Conservation (phyloP, 2,113 vertebrate species). For the Cyanoramphus novaezelandiae region DNA sequence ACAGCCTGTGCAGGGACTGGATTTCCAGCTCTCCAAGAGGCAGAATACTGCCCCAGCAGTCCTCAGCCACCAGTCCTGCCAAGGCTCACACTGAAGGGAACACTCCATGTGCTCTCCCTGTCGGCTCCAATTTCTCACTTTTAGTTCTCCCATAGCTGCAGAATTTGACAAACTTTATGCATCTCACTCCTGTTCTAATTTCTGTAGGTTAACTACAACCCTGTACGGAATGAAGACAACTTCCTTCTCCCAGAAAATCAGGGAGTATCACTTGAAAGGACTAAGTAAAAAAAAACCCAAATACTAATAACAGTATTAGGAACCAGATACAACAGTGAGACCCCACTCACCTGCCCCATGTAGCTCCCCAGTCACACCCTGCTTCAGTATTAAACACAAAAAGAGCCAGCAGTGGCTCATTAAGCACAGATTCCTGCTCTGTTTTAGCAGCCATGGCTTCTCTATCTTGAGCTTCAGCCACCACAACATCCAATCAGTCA, state of each 20-base stretch:
- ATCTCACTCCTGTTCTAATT: background rate
- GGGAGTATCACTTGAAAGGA: background rate
- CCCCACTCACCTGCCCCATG: background rate
- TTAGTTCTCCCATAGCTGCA: background rate
- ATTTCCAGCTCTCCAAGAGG: background rate
- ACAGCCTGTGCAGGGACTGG: background rate
- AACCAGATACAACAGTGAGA: background rate
- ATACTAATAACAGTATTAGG: background rate
- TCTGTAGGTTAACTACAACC: background rate
- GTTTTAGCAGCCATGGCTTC: constrained; percentile 26
- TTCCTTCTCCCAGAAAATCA: background rate
- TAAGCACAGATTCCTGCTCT: background rate
- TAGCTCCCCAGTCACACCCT: background rate
- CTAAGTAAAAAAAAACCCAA: background rate
- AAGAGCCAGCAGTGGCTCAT: background rate
- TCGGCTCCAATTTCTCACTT: background rate
- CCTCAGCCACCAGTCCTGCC: background rate
- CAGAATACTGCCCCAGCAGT: background rate
- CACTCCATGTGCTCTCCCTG: background rate
- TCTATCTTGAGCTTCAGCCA: constrained; percentile 37
- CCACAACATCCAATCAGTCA: background rate
- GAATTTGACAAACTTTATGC: background rate
- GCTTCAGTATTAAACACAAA: background rate
- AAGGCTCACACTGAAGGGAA: background rate
- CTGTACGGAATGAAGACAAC: background rate